Percentiles rank a stretch among this genome's conserved stretches.
phyloP scores from a whole-genome alignment of 1,140 invertebrate species.

The Sitophilus oryzae region DNA sequence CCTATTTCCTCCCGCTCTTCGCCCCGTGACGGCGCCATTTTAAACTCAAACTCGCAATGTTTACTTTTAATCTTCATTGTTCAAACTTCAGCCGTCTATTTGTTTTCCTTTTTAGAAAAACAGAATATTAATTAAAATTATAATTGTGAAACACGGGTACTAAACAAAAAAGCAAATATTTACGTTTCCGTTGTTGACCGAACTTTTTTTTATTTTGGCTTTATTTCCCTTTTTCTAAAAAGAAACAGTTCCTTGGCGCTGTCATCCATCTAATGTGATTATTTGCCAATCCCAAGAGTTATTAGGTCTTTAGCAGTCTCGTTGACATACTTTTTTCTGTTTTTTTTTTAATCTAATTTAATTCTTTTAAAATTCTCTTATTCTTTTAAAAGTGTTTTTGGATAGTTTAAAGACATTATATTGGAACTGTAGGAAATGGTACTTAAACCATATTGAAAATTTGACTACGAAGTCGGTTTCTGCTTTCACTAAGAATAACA shows the following conservation, averaged over 20 bases:
- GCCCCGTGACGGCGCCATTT: constrained; percentile 12
- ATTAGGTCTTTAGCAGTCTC: background rate
- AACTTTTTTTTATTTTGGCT: constrained; percentile 20
- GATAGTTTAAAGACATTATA: too few relatives aligned
- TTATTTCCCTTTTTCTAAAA: constrained; percentile 1
- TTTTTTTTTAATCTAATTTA: too few relatives aligned
- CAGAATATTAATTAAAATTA: constrained; percentile 40
- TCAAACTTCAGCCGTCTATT: constrained; percentile 36
- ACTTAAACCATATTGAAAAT: too few relatives aligned
- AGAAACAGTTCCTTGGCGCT: too few relatives aligned
- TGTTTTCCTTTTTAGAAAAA: constrained; percentile 33
- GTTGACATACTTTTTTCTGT: background rate
- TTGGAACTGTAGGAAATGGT: too few relatives aligned
- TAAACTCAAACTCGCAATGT: constrained; percentile 26
- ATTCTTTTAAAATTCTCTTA: too few relatives aligned
- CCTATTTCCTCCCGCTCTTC: constrained; percentile 5
- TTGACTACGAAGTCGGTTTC: too few relatives aligned
- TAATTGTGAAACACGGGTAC: constrained; percentile 29
- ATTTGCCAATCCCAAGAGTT: background rate
- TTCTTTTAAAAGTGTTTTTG: too few relatives aligned
- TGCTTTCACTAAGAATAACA: too few relatives aligned
- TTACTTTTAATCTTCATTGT: constrained; percentile 42
- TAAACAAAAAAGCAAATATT: constrained; percentile 27
- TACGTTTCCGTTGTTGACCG: constrained; percentile 21
- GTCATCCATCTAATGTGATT: background rate